Evolutionary conservation across 2,113 vertebrate genomes (phyloP), one percentile per base, ranked within the genome.

Genomic region (Bagarius yarrelli): DNA sequence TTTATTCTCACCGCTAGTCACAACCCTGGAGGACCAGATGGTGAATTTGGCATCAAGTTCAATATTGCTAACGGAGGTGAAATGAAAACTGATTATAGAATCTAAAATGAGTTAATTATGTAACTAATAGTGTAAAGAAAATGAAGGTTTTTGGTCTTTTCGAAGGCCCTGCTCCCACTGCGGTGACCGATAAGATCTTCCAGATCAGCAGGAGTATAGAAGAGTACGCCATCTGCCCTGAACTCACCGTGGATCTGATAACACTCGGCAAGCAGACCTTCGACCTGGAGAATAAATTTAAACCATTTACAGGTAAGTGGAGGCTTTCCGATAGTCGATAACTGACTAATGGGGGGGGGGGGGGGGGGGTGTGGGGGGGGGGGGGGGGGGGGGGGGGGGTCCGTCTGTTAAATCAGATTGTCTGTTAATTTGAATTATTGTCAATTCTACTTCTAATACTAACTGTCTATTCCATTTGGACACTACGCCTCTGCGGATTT

Each of bases 271-370:
- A 94, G 78, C 98, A 99, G 89, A 94, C 91, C 32, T 99, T 99
- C 88, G 97, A 99, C 89, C 85, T 99, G 90, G 96, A 99, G 89
- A 99, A 98, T 91, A 98, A 98, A 91, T 98, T 98, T 88, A 98
- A 99, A 84, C 98, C 97, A 9, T 99, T 99, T 87, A 97, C 95
- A 93, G 97, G 98, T 94, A 83, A 15, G 8, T 71, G 14, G 32
- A 32, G 9, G 44, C 44, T 71, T 9, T 47, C 23, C 44, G 5
- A 13, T 14, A 40, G 8, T 13, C 3, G n/a, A n/a, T n/a, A n/a
- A n/a, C n/a, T n/a, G n/a, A n/a, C n/a, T n/a, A n/a, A n/a, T n/a
- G n/a, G n/a, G n/a, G n/a, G n/a, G n/a, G n/a, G n/a, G n/a, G n/a
- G n/a, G n/a, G n/a, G n/a, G n/a, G n/a, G n/a, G n/a, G n/a, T n/a